Evolutionary conservation across 2,888 invertebrate genomes (phyloP), one percentile per base, ranked within the genome.

Genomic region (Euclidia mi): DNA sequence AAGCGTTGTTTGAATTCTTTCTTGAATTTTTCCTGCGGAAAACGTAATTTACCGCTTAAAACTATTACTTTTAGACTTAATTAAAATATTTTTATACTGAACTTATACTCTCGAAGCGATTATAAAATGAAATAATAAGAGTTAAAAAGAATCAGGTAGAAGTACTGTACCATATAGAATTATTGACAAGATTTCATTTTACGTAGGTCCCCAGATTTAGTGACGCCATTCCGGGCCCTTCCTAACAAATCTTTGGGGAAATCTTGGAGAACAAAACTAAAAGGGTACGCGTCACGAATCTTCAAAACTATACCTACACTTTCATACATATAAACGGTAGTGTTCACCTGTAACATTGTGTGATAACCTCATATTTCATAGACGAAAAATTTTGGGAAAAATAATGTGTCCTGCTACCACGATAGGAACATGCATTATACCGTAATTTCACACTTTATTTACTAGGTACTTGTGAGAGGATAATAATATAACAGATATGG

Each of bases 1-100:
- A 97, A 96, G 3, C 97, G 95, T 76, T 96, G 96, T 73, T 96
- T 96, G 77, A 97, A 97, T 87, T 97, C 97, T 44, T 97, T 95
- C 84, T 97, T 97, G 88, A 97, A 97, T 85, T 97, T 97, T 85
- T 97, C 97, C 97, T 97, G 90, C 0, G 92, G 90, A 67, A 68
- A 75, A 59, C 51, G 31, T 55, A 18, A 40, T 44, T 31, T 10
- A 31, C 3, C 25, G 14, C 52, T 47, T 46, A 65, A 59, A 46
- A 10, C 28, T 11, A 14, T 15, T 32, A 25, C 20, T 43, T 35
- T 41, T 4, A 10, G 31, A 12, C 10, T 28, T 17, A 28, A 25
- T n/a, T n/a, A n/a, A n/a, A n/a, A n/a, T n/a, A n/a, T n/a, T n/a
- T n/a, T n/a, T n/a, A n/a, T n/a, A n/a, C n/a, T n/a, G n/a, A n/a